phyloP scores from a whole-genome alignment of 2,113 vertebrate genomes.

The Hyla sarda region DNA sequence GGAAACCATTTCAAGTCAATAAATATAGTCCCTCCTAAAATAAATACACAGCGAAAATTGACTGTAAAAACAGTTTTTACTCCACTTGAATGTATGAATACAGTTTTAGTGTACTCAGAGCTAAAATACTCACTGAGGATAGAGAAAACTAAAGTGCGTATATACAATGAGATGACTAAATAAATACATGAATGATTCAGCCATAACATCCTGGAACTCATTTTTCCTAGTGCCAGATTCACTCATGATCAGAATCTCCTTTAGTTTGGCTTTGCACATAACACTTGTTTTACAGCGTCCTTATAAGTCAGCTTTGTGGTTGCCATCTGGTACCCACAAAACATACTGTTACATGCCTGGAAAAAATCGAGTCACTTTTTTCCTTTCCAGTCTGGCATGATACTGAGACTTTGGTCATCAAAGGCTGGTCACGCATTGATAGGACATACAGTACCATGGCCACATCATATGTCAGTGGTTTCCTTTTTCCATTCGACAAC shows the following conservation, averaged over 20 bases:
- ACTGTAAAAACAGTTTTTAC: not conserved
- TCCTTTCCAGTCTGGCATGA: constrained; percentile 49
- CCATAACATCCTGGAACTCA: constrained; percentile 52
- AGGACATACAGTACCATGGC: not conserved
- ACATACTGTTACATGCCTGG: constrained; percentile 33
- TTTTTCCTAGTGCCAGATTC: constrained; percentile 40
- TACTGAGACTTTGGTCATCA: constrained; percentile 45
- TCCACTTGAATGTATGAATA: not conserved
- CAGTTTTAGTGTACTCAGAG: not conserved
- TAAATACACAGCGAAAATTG: not conserved
- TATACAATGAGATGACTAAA: constrained; percentile 51
- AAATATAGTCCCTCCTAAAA: not conserved
- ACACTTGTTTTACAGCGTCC: constrained; percentile 52
- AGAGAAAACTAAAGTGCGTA: constrained; percentile 34
- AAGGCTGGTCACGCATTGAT: constrained; percentile 45
- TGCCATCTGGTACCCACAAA: constrained; percentile 56
- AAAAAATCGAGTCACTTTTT: constrained; percentile 48
- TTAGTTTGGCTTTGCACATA: constrained; percentile 42
- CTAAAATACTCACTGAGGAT: not conserved
- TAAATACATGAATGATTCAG: constrained; percentile 48
- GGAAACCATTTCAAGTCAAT: not conserved
- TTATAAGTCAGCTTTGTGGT: constrained; percentile 30
- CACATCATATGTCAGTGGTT: constrained; percentile 36
- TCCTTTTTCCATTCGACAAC: constrained; percentile 6
- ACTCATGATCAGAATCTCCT: constrained; percentile 43